These are phyloP conservation scores for Eupithecia centaureata DNA, from an alignment of 2,888 invertebrate genomes.

Conservation along the genomic window DNA sequence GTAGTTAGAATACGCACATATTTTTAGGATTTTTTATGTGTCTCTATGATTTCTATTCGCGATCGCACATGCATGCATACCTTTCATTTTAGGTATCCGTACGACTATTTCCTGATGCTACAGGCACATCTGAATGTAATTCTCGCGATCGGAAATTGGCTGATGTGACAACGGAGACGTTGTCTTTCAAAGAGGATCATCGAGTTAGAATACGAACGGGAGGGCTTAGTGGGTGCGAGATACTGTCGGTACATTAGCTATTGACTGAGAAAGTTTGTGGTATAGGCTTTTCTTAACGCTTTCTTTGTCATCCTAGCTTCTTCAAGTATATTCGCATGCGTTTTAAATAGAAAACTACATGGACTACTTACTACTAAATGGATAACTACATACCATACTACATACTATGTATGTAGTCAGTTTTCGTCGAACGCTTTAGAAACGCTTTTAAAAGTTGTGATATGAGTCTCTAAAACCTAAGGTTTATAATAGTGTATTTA, in stretches of 20 bases:
- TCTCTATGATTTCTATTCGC: no score
- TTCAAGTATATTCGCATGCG: no score
- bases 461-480: conserved; percentile 2
- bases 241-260: background rate
- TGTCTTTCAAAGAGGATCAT: conserved; percentile 22
- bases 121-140: conserved; percentile 40
- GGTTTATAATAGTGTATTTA: no score
- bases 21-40: no score
- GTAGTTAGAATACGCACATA: no score
- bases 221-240: background rate
- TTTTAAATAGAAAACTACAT: no score
- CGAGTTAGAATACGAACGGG: conserved; percentile 16
- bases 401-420: no score
- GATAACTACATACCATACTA: no score
- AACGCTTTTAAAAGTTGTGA: no score
- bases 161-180: conserved; percentile 16
- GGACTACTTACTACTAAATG: no score
- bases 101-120: background rate
- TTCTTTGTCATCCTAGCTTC: background rate
- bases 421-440: no score
- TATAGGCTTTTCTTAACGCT: background rate
- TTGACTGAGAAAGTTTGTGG: background rate
- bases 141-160: conserved; percentile 45
- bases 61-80: background rate
- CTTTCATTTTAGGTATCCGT: no score